A percentile compares a stretch with the other conserved stretches of the same genome.
These are phyloP conservation scores for Eptatretus burgeri DNA, from an alignment of 2,113 vertebrate genomes.

Conservation along the genomic window DNA sequence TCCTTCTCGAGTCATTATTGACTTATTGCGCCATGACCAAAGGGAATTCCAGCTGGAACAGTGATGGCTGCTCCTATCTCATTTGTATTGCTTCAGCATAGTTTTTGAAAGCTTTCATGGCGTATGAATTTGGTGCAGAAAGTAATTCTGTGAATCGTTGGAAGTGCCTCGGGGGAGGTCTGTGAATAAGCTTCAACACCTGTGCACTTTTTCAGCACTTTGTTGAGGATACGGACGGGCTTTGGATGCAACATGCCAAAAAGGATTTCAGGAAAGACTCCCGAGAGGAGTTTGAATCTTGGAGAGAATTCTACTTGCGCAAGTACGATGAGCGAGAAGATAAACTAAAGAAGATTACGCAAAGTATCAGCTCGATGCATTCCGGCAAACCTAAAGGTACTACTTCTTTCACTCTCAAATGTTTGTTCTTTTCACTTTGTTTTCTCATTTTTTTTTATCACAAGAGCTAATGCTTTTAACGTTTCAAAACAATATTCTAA, in stretches of 20 bases:
- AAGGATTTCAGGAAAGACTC: slow-evolving; percentile 30
- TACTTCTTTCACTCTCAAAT: no score
- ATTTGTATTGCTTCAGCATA: not conserved
- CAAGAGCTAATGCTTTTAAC: no score
- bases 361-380: slow-evolving; percentile 33
- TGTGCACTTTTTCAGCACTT: slow-evolving; percentile 18
- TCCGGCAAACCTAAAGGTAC: slow-evolving; percentile 40
- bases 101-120: not conserved
- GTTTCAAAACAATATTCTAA: no score
- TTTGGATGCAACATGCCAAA: slow-evolving; percentile 44
- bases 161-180: not conserved
- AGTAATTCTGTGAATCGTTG: not conserved
- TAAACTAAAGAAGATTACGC: slow-evolving; percentile 32
- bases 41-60: slow-evolving; percentile 3
- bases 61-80: not conserved
- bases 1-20: no score
- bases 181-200: no score
- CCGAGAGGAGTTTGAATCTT: slow-evolving; percentile 33
- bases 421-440: no score
- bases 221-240: slow-evolving; percentile 24
- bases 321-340: slow-evolving; percentile 32
- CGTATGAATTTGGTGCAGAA: not conserved
- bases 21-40: not conserved
- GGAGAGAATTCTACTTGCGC: slow-evolving; percentile 43
- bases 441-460: no score